Base-by-base conservation (phyloP, 2,797 vertebrate species). In the Spatula clypeata region DNA sequence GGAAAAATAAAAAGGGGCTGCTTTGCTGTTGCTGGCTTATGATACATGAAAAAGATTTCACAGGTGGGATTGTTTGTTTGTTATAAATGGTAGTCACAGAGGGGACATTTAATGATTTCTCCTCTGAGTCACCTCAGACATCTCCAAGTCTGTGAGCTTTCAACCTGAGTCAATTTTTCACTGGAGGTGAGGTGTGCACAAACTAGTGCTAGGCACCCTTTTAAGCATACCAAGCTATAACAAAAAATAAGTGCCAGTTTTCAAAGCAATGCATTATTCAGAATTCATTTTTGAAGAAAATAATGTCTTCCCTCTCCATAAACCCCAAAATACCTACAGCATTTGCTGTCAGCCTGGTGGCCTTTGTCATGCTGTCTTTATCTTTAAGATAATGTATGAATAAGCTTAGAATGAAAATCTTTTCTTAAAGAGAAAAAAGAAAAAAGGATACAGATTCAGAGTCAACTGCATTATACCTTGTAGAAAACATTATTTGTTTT, bases 1-100 rank as follows among this genome's bases (percentile, higher is more conserved):
- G 23, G 27, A 49, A 45, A 29, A 20, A 9, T 6, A 0, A 9
- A 2, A 6, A 3, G 14, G 5, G 3, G 20, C 0, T 27, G 62
- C 54, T 73, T 65, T 88, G 40, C 17, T 60, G 16, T 9, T 90
- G 3, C 65, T 71, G 32, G 20, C 9, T 75, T 73, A n/a, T 20
- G 29, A 57, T 65, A 34, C 16, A 47, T 58, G 44, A 32, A 45
- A 69, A 94, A 72, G 13, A 2, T 14, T 84, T 75, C 29, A 64
- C 11, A 61, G 23, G 5, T 55, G 49, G 49, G 24, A 14, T 26
- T 3, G 26, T 36, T 24, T 3, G 26, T 36, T 61, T 61, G 26
- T 66, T 44, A 31, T 34, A 64, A 86, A 64, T 57, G 21, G 18
- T 24, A 74, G 44, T 29, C 72, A 74, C 31, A 61, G 24, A 9